phyloP scores from a whole-genome alignment of 1,140 invertebrate species.

The Babylonia areolata region DNA sequence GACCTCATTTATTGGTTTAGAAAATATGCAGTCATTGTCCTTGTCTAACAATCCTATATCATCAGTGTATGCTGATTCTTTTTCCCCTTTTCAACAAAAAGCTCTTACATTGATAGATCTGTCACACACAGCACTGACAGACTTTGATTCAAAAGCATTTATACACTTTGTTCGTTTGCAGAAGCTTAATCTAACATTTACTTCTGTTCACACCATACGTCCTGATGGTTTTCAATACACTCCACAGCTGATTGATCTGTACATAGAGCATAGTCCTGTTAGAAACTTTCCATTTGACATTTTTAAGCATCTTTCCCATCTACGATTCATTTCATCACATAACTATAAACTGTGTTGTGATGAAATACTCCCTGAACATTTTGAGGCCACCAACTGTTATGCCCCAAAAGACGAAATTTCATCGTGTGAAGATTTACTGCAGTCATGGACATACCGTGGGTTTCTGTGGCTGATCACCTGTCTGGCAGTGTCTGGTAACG shows the following conservation, averaged over 20 bases:
- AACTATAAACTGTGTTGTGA: too few species aligned
- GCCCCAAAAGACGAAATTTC: too few species aligned
- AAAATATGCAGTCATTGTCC: background rate
- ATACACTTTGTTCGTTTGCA: conserved; percentile 14
- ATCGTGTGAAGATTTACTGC: too few species aligned
- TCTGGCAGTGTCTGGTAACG: too few species aligned
- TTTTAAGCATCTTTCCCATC: too few species aligned
- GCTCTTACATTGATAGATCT: background rate
- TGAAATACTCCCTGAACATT: too few species aligned
- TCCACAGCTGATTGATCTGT: background rate
- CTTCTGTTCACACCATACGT: conserved; percentile 10
- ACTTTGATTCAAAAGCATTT: conserved; percentile 19
- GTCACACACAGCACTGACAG: background rate
- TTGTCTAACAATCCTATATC: conserved; percentile 14
- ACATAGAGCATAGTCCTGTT: conserved; percentile 29
- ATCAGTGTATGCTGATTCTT: background rate
- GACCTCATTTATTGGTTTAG: background rate
- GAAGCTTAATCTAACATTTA: background rate
- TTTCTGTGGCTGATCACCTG: too few species aligned
- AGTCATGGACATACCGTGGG: too few species aligned
- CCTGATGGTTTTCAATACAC: conserved; percentile 15
- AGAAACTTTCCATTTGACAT: conserved; percentile 30
- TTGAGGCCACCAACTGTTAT: too few species aligned
- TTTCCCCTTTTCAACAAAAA: conserved; percentile 3
- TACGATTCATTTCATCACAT: too few species aligned